Evolutionary conservation across 2,797 vertebrate species (phyloP).

Genomic region (Gadopsis marmoratus): DNA sequence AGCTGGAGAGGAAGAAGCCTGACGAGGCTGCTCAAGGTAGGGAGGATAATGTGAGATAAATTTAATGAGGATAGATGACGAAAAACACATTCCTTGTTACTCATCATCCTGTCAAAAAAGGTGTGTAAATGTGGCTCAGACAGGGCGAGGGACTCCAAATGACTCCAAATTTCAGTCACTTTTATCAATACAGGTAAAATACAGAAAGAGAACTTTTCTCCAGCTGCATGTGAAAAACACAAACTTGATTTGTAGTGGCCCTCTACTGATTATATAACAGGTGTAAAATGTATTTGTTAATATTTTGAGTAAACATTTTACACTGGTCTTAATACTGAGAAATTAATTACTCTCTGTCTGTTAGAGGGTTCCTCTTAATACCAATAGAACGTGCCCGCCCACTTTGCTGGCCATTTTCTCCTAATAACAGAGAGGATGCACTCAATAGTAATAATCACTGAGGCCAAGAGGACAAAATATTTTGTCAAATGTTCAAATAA

Average conservation of each 20-base stretch:
- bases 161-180: slow-evolving; percentile 10
- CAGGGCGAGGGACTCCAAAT: slow-evolving; percentile 31
- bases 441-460: slow-evolving; percentile 16
- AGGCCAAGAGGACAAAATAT: slow-evolving; percentile 8
- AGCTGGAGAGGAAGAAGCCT: slow-evolving; percentile 56
- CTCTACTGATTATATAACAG: background rate
- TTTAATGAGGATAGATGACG: slow-evolving; percentile 32
- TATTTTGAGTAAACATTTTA: slow-evolving; percentile 10
- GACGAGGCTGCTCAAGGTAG: slow-evolving; percentile 70
- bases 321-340: background rate
- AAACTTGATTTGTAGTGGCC: background rate
- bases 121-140: slow-evolving; percentile 33
- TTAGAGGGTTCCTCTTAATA: slow-evolving; percentile 14
- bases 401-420: background rate
- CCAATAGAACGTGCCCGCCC: background rate
- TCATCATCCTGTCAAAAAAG: slow-evolving; percentile 45
- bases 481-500: background rate
- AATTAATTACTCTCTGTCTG: slow-evolving; percentile 1
- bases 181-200: slow-evolving; percentile 20
- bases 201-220: background rate
- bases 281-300: slow-evolving; percentile 1
- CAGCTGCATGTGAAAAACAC: slow-evolving; percentile 16
- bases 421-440: background rate
- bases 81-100: slow-evolving; percentile 28
- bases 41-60: slow-evolving; percentile 21